Conservation (phyloP, 2,888 invertebrate genomes). For the Junonia oenone region DNA sequence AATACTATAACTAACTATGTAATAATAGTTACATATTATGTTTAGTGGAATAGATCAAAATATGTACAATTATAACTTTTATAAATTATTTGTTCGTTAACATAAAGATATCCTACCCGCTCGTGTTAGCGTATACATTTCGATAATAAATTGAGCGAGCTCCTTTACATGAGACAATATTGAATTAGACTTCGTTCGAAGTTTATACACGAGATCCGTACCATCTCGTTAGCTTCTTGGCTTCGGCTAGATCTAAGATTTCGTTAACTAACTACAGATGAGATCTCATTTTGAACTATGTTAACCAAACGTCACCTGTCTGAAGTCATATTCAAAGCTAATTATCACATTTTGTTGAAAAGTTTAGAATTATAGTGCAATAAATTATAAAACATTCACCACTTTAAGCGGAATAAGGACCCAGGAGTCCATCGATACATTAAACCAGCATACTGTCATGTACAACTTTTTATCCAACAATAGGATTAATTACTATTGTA, state of each 20-base stretch:
- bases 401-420: slow-evolving; percentile 15
- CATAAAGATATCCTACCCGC: slow-evolving; percentile 11
- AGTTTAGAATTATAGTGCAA: slow-evolving; percentile 41
- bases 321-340: slow-evolving; percentile 56
- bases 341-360: slow-evolving; percentile 68
- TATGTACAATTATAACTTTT: slow-evolving; percentile 25
- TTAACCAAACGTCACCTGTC: slow-evolving; percentile 58
- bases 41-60: slow-evolving; percentile 29
- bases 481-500: background rate
- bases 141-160: slow-evolving; percentile 5
- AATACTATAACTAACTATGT: slow-evolving; percentile 32
- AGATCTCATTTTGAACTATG: slow-evolving; percentile 78
- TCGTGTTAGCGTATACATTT: slow-evolving; percentile 17
- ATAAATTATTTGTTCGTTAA: slow-evolving; percentile 17
- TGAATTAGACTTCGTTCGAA: slow-evolving; percentile 20
- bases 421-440: slow-evolving; percentile 35
- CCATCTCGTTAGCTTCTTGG: slow-evolving; percentile 66
- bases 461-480: background rate
- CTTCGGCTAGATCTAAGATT: slow-evolving; percentile 71
- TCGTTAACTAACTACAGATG: slow-evolving; percentile 72
- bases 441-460: slow-evolving; percentile 2
- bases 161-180: slow-evolving; percentile 5
- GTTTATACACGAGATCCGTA: slow-evolving; percentile 19
- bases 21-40: slow-evolving; percentile 21
- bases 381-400: slow-evolving; percentile 26